Percentiles rank a stretch among this genome's conserved stretches.
These are phyloP conservation scores for Mormyrops boulengeri DNA, from an alignment of 2,797 vertebrate genomes.

Conservation along the genomic window DNA sequence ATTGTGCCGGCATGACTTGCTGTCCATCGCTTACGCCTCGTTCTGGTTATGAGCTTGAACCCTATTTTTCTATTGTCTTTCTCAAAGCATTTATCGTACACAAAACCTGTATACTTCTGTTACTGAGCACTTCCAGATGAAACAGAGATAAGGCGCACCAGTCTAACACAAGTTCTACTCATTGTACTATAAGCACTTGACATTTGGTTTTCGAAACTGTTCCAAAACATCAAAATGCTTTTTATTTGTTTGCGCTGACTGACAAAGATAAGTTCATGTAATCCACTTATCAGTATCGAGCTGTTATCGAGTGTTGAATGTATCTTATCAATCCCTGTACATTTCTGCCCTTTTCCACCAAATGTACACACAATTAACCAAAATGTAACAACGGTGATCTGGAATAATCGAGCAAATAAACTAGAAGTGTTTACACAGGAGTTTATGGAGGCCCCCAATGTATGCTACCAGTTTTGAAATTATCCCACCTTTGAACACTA, in stretches of 20 bases:
- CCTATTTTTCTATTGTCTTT: neutral
- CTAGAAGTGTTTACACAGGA: neutral
- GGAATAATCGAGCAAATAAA: neutral
- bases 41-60: neutral
- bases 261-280: slow-evolving; percentile 2
- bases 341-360: neutral
- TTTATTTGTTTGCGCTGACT: neutral
- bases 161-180: neutral
- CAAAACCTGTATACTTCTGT: neutral
- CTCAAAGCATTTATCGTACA: neutral
- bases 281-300: neutral
- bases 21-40: neutral
- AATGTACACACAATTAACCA: neutral
- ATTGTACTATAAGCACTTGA: neutral
- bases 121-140: neutral
- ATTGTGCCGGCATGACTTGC: neutral
- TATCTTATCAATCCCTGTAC: neutral
- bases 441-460: neutral
- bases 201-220: neutral
- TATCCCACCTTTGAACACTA: neutral
- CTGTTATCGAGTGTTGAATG: neutral
- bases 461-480: neutral
- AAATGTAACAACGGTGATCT: neutral
- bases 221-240: neutral
- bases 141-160: neutral